Percentiles rank a stretch among this genome's conserved stretches.
These are phyloP conservation scores for Montipora capricornis DNA, from an alignment of 64 coral and sea anemone genomes.

Conservation along the genomic window DNA sequence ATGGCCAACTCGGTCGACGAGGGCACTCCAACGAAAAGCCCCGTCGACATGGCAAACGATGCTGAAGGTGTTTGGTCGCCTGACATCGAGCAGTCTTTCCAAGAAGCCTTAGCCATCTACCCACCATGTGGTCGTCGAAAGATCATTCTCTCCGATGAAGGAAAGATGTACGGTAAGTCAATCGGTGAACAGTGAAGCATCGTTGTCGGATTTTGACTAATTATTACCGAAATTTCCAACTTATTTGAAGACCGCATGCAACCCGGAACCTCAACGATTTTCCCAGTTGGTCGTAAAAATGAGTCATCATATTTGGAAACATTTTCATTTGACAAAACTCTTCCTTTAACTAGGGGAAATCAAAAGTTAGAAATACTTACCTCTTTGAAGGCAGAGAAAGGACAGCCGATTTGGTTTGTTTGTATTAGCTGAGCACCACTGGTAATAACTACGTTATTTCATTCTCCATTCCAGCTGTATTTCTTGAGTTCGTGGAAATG, in stretches of 20 bases:
- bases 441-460: conserved; percentile 45
- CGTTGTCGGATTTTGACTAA: conserved; percentile 45
- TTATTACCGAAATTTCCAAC: conserved; percentile 1
- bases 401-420: conserved; percentile 22
- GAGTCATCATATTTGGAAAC: background rate
- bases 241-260: conserved; percentile 7
- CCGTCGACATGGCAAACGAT: conserved; percentile 99
- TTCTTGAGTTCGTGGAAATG: conserved; percentile 40
- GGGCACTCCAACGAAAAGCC: conserved; percentile 93
- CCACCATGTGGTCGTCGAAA: conserved; percentile 98
- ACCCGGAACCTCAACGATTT: conserved; percentile 46
- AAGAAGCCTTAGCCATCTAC: conserved; percentile 98
- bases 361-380: conserved; percentile 20
- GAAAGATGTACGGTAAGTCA: conserved; percentile 99
- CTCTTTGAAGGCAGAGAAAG: conserved; percentile 40
- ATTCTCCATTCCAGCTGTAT: conserved; percentile 32
- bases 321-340: background rate
- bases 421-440: conserved; percentile 30
- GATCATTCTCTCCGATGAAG: conserved; percentile 99
- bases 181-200: too few species aligned
- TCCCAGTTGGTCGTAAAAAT: background rate
- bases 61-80: conserved; percentile 99
- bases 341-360: background rate
- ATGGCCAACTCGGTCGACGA: conserved; percentile 93
- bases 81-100: conserved; percentile 98